phyloP scores from a whole-genome alignment of 2,113 vertebrate genomes.

The Sylvietta virens region DNA sequence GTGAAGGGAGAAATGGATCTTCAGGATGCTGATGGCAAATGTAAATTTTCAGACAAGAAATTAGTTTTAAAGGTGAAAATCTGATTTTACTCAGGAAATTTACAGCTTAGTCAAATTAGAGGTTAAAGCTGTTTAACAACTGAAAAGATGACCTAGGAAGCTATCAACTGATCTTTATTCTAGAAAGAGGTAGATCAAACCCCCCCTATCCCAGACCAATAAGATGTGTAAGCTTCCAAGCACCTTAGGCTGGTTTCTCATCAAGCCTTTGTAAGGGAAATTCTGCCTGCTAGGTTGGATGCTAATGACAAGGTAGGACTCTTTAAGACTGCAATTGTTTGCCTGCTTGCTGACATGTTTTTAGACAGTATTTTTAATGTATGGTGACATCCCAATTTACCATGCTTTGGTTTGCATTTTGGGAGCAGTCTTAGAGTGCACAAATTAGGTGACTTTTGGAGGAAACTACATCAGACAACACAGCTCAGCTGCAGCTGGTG shows the following conservation, averaged over 20 bases:
- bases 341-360: background rate
- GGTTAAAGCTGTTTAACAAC: background rate
- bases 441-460: background rate
- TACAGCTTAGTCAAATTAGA: background rate
- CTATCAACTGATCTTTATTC: background rate
- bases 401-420: background rate
- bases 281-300: background rate
- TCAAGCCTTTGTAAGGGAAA: background rate
- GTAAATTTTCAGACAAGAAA: background rate
- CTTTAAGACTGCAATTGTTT: background rate
- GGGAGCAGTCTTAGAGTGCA: background rate
- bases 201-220: accelerated
- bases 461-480: background rate
- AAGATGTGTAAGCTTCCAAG: background rate
- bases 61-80: background rate
- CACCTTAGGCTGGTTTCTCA: background rate
- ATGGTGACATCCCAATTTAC: background rate
- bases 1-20: background rate
- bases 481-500: background rate
- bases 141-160: background rate
- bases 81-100: background rate
- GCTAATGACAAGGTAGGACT: background rate
- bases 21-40: background rate
- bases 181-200: background rate
- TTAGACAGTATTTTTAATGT: background rate